Percentiles rank a stretch among this genome's conserved stretches.
Evolutionary conservation across 2,113 vertebrate species (phyloP).

Genomic region (Narcine bancroftii): DNA sequence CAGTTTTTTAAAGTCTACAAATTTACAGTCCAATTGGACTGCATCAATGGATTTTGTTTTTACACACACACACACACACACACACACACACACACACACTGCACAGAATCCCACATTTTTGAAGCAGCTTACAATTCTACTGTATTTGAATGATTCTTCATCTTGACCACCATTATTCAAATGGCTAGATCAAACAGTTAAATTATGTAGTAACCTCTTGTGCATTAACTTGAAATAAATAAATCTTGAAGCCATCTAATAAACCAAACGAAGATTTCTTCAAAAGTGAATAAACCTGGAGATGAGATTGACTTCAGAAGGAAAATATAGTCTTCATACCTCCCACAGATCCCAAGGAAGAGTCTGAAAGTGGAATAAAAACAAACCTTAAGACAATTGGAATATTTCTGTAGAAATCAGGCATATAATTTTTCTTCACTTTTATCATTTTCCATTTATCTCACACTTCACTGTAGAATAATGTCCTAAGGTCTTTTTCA

Average conservation of each 20-base stretch:
- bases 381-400: neutral
- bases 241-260: neutral
- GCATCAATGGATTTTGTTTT: neutral
- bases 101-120: neutral
- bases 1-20: neutral
- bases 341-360: slow-evolving; percentile 94
- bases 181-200: no score
- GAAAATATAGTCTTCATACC: slow-evolving; percentile 58
- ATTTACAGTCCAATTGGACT: neutral
- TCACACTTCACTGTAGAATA: neutral
- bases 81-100: no score
- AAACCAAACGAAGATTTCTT: neutral
- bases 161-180: neutral
- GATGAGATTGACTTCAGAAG: slow-evolving; percentile 39
- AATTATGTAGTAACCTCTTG: neutral
- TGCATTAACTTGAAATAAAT: neutral
- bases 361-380: slow-evolving; percentile 57
- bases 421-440: neutral
- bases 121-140: no score
- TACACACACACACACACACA: no score
- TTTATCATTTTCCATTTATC: neutral
- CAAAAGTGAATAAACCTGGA: neutral
- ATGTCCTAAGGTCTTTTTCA: neutral
- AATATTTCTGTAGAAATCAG: neutral
- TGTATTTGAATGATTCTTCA: neutral